phyloP scores from a whole-genome alignment of 2,888 invertebrate genomes.

The Unio delphinus region DNA sequence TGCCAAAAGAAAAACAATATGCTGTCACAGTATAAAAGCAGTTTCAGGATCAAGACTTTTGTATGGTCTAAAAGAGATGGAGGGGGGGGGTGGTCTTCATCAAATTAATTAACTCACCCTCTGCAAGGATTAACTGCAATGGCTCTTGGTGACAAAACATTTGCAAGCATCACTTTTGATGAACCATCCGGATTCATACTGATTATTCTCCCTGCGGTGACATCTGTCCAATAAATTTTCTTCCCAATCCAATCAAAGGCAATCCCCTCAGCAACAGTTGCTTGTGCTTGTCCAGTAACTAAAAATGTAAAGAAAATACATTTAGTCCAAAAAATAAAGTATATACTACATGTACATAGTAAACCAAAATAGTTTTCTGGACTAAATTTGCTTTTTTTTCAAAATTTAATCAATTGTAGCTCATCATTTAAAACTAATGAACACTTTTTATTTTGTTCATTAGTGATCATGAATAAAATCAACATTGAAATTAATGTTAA shows the following conservation, averaged over 20 bases:
- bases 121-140: conserved; percentile 97
- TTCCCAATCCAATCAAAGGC: conserved; percentile 94
- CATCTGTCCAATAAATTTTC: conserved; percentile 98
- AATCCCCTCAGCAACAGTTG: conserved; percentile 52
- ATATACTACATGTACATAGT: no score
- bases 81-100: not conserved
- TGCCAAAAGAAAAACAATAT: no score
- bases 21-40: no score
- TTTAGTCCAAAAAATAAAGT: not conserved
- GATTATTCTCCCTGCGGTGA: conserved; percentile 74
- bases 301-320: not conserved
- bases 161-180: conserved; percentile 90
- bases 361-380: no score
- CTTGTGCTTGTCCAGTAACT: conserved; percentile 4
- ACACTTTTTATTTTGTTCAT: no score
- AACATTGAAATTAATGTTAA: no score
- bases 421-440: no score
- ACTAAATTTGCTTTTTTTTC: no score
- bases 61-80: no score
- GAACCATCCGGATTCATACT: conserved; percentile 87
- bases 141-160: conserved; percentile 93
- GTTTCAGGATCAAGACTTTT: no score
- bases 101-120: conserved; percentile 74
- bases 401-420: no score
- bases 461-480: no score